Conservation (phyloP, 2,113 vertebrate species). For the Eulemur macaco region DNA sequence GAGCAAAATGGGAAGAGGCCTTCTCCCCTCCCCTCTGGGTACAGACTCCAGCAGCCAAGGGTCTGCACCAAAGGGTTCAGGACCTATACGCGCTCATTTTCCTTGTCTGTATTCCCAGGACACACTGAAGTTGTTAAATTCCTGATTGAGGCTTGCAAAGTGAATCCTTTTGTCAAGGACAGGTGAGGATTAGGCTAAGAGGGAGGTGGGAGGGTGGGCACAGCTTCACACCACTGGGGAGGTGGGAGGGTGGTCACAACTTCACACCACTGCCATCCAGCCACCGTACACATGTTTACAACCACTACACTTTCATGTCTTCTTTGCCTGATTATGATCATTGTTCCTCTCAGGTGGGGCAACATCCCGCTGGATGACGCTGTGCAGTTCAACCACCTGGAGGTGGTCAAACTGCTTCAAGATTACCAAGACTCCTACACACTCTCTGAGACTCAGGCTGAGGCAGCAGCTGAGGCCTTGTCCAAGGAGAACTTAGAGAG, state of each 20-base stretch:
- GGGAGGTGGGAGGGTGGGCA: background rate
- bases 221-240: background rate
- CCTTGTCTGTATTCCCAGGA: constrained; percentile 79
- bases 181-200: constrained; percentile 79
- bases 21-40: background rate
- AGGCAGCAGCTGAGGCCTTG: constrained; percentile 65
- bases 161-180: constrained; percentile 90
- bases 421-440: constrained; percentile 86
- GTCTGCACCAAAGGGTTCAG: background rate
- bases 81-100: background rate
- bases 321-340: background rate
- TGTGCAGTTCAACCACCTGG: constrained; percentile 86
- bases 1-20: background rate
- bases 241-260: background rate
- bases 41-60: background rate
- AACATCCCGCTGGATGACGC: constrained; percentile 91
- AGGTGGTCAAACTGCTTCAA: constrained; percentile 86
- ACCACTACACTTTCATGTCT: background rate
- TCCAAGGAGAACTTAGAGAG: constrained; percentile 85
- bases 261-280: background rate
- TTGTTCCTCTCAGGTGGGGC: constrained; percentile 86
- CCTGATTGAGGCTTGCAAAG: constrained; percentile 89
- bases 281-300: background rate
- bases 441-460: constrained; percentile 58
- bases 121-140: constrained; percentile 90